A percentile compares a stretch with the other conserved stretches of the same genome.
These are phyloP conservation scores for Dendropsophus ebraccatus DNA, from an alignment of 2,113 vertebrate species.

Conservation along the genomic window DNA sequence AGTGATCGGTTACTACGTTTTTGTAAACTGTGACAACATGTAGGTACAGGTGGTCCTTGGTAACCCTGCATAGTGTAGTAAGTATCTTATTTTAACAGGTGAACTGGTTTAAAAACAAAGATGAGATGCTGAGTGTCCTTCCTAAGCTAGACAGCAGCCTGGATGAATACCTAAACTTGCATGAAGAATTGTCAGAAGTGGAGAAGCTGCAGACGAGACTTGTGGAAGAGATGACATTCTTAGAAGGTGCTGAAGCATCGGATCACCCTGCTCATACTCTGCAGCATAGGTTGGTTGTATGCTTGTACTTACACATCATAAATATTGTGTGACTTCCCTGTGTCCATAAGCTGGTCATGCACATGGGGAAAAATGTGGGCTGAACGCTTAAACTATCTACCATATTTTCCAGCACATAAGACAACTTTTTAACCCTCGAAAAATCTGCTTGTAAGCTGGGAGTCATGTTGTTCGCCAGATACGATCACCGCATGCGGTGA, in stretches of 20 bases:
- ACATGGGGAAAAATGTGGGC: no score
- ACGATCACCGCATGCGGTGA: no score
- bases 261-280: constrained; percentile 90
- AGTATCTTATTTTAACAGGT: constrained; percentile 75
- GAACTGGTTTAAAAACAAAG: constrained; percentile 98
- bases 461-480: no score
- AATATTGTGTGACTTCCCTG: no score
- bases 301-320: no score
- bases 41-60: no score
- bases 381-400: no score
- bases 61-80: not conserved
- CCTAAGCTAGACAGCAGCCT: constrained; percentile 90
- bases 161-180: constrained; percentile 88
- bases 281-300: constrained; percentile 83
- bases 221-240: constrained; percentile 88
- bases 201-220: constrained; percentile 90
- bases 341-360: no score
- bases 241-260: constrained; percentile 90
- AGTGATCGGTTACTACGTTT: not conserved
- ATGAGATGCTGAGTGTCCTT: constrained; percentile 92
- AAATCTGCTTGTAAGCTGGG: no score
- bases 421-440: no score
- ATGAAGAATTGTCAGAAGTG: constrained; percentile 87
- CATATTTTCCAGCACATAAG: no score
- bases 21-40: no score